Conservation (phyloP, 1,140 invertebrate species). For the Aporrectodea caliginosa region DNA sequence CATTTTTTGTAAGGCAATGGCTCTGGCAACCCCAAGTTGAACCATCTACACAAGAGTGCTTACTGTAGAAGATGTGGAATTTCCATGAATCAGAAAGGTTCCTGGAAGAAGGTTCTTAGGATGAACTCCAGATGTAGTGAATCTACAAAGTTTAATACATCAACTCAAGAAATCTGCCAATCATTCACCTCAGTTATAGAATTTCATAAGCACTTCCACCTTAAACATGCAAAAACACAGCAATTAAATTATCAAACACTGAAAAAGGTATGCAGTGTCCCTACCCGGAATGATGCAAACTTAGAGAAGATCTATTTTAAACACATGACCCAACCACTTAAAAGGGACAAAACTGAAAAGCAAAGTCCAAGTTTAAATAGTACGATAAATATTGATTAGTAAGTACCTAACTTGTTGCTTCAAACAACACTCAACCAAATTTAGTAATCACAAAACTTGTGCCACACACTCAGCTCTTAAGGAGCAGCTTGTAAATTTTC, state of each 20-base stretch:
- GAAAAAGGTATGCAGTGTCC: not conserved
- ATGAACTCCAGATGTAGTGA: slow-evolving; percentile 52
- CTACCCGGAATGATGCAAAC: not conserved
- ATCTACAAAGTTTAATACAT: slow-evolving; percentile 43
- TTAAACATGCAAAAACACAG: not conserved
- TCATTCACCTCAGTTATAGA: not conserved
- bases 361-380: no score
- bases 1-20: no score
- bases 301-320: no score
- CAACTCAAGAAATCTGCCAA: not conserved
- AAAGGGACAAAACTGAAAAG: no score
- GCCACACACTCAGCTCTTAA: no score
- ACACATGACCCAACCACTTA: no score
- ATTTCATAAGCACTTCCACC: not conserved
- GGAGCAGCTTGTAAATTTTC: no score
- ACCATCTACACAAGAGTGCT: slow-evolving; percentile 22
- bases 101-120: slow-evolving; percentile 49
- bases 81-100: slow-evolving; percentile 43
- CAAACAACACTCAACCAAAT: no score
- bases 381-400: no score
- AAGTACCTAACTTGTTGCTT: no score
- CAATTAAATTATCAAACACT: not conserved
- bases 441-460: no score
- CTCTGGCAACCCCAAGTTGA: not conserved
- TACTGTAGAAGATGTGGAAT: slow-evolving; percentile 49